phyloP scores from a whole-genome alignment of 2,113 vertebrate genomes.

The Oceanites oceanicus region DNA sequence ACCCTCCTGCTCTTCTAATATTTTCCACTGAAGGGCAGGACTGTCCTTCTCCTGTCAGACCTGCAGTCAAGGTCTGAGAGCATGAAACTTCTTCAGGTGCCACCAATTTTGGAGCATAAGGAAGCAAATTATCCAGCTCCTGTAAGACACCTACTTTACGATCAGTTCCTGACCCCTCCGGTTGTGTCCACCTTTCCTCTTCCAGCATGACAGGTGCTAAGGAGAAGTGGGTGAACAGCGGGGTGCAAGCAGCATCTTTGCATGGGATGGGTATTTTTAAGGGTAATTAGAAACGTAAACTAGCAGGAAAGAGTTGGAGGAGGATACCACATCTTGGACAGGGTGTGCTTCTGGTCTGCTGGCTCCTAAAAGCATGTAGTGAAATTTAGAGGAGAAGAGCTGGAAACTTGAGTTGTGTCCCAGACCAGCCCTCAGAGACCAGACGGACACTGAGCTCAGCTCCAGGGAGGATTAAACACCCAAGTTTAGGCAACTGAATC shows the following conservation, averaged over 20 bases:
- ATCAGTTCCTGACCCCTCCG: background rate
- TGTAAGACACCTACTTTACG: accelerated
- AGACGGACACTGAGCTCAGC: background rate
- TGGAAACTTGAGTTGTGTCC: background rate
- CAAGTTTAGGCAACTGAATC: background rate
- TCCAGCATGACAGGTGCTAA: background rate
- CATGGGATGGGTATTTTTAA: background rate
- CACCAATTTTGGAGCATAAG: background rate
- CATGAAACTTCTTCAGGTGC: background rate
- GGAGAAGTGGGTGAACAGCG: background rate
- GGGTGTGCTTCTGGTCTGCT: background rate
- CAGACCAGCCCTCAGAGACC: background rate
- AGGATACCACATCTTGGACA: background rate
- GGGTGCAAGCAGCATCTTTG: background rate
- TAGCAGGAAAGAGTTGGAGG: background rate
- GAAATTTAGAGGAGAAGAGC: background rate
- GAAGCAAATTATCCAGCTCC: background rate
- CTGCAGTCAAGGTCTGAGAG: background rate
- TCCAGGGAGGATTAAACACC: background rate
- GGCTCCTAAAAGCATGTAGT: background rate
- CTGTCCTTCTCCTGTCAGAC: background rate
- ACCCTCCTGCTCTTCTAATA: background rate
- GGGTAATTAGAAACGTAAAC: background rate
- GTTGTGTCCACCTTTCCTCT: background rate
- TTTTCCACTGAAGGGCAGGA: background rate